Percentiles rank a stretch among this genome's conserved stretches.
Conservation (phyloP, 2,888 invertebrate genomes). For the Ormia ochracea region DNA sequence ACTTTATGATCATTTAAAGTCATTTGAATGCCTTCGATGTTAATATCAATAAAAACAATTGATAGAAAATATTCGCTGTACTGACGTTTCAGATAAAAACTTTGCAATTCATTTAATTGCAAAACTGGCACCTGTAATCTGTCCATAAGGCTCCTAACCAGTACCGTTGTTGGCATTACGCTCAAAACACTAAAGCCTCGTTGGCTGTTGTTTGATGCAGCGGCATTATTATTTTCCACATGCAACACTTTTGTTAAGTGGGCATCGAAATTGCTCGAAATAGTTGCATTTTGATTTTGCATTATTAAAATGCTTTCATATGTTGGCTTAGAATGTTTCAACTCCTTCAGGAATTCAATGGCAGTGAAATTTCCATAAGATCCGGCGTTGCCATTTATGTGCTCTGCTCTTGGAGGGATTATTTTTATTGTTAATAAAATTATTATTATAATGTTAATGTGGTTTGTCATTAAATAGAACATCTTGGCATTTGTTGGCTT, state of each 20-base stretch:
- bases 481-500: slow-evolving; percentile 35
- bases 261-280: slow-evolving; percentile 36
- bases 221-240: background rate
- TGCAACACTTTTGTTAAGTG: slow-evolving; percentile 30
- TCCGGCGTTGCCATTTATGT: background rate
- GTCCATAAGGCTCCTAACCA: slow-evolving; percentile 60
- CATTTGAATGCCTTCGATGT: slow-evolving; percentile 46
- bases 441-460: slow-evolving; percentile 54
- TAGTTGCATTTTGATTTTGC: slow-evolving; percentile 55
- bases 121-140: slow-evolving; percentile 66
- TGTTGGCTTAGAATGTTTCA: slow-evolving; percentile 57
- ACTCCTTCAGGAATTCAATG: slow-evolving; percentile 63
- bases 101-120: slow-evolving; percentile 65
- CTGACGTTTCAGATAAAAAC: slow-evolving; percentile 64
- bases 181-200: background rate
- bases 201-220: background rate
- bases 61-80: slow-evolving; percentile 64
- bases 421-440: slow-evolving; percentile 59
- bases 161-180: slow-evolving; percentile 27
- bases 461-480: slow-evolving; percentile 53
- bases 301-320: slow-evolving; percentile 64
- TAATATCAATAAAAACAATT: slow-evolving; percentile 64
- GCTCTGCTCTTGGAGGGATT: slow-evolving; percentile 29
- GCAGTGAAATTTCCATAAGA: slow-evolving; percentile 49
- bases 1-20: slow-evolving; percentile 57